A percentile compares a stretch with the other conserved stretches of the same genome.
Conservation (phyloP, 2,797 vertebrate species). For the Cephalopachus bancanus region DNA sequence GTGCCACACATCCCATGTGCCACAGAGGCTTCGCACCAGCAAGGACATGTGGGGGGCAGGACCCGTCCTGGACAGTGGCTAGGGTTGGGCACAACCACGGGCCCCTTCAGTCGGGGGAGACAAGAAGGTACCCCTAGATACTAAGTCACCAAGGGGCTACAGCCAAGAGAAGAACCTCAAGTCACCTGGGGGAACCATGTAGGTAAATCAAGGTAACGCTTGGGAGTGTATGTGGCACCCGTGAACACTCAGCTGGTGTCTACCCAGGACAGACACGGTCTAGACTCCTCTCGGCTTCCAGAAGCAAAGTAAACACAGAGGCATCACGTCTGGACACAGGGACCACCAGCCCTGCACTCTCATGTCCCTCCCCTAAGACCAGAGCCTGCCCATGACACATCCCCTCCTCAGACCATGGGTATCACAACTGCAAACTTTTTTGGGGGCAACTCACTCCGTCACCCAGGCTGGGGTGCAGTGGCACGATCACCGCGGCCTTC, state of each 20-base stretch:
- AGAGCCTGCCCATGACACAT: rapidly evolving
- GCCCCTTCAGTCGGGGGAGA: not conserved
- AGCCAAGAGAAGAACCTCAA: not conserved
- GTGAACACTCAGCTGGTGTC: rapidly evolving
- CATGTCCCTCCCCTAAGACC: not conserved
- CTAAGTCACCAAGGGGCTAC: not conserved
- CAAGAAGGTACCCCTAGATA: not conserved
- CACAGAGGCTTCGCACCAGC: not conserved
- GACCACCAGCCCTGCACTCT: not conserved
- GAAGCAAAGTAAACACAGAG: not conserved
- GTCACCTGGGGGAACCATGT: rapidly evolving
- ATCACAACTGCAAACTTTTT: no score
- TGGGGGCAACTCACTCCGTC: no score
- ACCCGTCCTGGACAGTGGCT: rapidly evolving
- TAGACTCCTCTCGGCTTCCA: no score
- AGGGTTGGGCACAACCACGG: no score
- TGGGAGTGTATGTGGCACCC: no score
- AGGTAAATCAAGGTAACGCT: rapidly evolving
- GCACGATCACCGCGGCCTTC: no score
- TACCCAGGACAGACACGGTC: not conserved
- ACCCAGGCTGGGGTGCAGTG: no score
- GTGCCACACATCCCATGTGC: rapidly evolving
- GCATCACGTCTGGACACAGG: rapidly evolving
- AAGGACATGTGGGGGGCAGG: rapidly evolving
- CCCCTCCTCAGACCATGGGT: no score